Conservation (phyloP, 2,113 vertebrate genomes). For the Anolis sagrei region DNA sequence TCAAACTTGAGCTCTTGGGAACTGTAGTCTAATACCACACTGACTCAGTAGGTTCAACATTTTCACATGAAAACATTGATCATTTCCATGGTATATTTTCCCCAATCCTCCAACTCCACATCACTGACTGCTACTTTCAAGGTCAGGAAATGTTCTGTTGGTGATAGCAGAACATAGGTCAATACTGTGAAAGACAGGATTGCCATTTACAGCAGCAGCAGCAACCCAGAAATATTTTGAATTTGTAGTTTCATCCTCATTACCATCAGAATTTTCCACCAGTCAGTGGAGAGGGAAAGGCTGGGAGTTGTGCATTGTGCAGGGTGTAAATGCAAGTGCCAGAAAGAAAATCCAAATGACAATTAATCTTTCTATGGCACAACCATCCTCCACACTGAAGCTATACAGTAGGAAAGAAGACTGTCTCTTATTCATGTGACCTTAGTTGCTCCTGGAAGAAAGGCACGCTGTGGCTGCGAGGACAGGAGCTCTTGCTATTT, state of each 20-base stretch:
- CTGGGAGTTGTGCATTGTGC: background rate
- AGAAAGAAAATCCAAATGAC: conserved; percentile 24
- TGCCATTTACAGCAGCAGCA: background rate
- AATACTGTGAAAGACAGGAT: background rate
- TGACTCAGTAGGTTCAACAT: background rate
- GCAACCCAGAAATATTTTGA: background rate
- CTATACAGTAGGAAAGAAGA: background rate
- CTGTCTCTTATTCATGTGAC: conserved; percentile 22
- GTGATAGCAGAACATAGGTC: background rate
- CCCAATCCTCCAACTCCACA: background rate
- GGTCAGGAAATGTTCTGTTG: background rate
- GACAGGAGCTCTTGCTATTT: background rate
- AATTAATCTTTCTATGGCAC: background rate
- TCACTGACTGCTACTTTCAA: background rate
- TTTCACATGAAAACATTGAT: background rate
- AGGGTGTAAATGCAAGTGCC: conserved; percentile 3
- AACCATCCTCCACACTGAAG: background rate
- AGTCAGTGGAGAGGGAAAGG: background rate
- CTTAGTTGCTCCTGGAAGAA: conserved; percentile 17
- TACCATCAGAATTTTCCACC: background rate
- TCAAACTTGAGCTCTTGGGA: no score
- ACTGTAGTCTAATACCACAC: no score
- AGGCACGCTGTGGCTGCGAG: fast-evolving
- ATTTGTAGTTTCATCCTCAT: background rate
- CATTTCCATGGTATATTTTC: background rate